Base-by-base conservation (phyloP, 1,140 invertebrate genomes). In the Cotesia typhae region DNA sequence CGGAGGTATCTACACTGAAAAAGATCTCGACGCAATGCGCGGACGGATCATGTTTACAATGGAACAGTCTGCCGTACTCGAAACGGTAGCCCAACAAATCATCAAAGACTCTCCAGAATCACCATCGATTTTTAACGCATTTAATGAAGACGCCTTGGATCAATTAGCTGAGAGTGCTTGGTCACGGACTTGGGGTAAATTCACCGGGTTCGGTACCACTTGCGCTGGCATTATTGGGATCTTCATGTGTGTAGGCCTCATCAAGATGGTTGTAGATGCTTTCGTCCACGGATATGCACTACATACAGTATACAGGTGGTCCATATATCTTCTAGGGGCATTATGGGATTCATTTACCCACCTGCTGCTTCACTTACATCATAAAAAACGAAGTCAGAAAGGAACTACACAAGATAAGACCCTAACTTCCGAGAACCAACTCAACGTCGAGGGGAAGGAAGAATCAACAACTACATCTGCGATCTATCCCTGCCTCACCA, bases 191-290 rank as follows among this genome's bases (percentile, higher is more conserved):
- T 77, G 73, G 75, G 67, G 53, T 5, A 6, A 68, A 1, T n/a
- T 75, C 9, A 41, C 47, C 1, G 55, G 64, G 10, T 77, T 75
- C n/a, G 74, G 71, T 1, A 72, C 71, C 9, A 37, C 38, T 0
- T 72, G 75, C 17, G 71, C 75, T 0, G 69, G 73, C 14, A 7
- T 76, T 6, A 72, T 76, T 2, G 75, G 75, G 4, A 51, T 76
- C 1, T 70, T 70, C 4, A 76, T 70, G 35, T 2, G 67, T 1
- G 5, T 28, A 0, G 10, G 41, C 4, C 4, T 69, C 5, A 28
- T 71, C 6, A 76, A 76, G 73, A 36, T 69, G 1, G 37, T 73
- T 1, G 47, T 63, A 0, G 75, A 76, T 20, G 70, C 70, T 4
- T 1, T 70, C 1, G 20, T 72, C 0, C 72, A 74, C 41, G 72